Evolutionary conservation across 1,140 invertebrate species (phyloP).

Genomic region (Neodiprion virginianus): DNA sequence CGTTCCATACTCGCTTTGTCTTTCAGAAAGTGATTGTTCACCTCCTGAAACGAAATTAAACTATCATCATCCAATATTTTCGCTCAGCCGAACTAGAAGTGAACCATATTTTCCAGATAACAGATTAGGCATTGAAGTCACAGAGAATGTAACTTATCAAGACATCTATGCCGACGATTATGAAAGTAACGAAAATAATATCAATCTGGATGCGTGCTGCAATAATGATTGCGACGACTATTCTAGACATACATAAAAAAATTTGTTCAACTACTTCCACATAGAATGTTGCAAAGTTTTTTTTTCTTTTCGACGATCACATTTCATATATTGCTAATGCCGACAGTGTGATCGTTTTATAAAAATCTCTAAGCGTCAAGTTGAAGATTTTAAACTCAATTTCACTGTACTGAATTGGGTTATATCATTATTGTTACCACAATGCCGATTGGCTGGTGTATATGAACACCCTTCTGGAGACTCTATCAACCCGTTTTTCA

Average conservation of each 20-base stretch:
- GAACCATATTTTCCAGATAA: slow-evolving; percentile 49
- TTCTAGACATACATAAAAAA: not conserved
- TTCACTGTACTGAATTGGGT: too few species aligned
- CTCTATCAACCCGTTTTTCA: too few species aligned
- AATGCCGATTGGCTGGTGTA: too few species aligned
- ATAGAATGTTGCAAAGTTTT: not conserved
- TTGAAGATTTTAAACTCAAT: too few species aligned
- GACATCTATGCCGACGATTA: slow-evolving; percentile 44
- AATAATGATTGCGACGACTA: slow-evolving; percentile 30
- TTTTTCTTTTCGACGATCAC: too few species aligned
- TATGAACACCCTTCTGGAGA: too few species aligned
- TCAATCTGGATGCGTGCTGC: slow-evolving; percentile 27
- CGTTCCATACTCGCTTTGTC: slow-evolving; percentile 34
- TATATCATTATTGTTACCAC: too few species aligned
- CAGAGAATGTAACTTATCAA: slow-evolving; percentile 52
- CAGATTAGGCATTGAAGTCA: slow-evolving; percentile 51
- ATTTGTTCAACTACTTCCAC: not conserved
- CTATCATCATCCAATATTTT: slow-evolving; percentile 24
- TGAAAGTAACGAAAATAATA: slow-evolving; percentile 11
- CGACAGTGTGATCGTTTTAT: too few species aligned
- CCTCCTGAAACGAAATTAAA: slow-evolving; percentile 36
- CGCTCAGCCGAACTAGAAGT: slow-evolving; percentile 52
- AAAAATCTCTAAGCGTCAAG: too few species aligned
- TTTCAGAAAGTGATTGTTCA: slow-evolving; percentile 42
- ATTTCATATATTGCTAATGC: too few species aligned